Percentiles rank a stretch among this genome's conserved stretches.
Evolutionary conservation across 2,113 vertebrate species (phyloP).

Genomic region (Salvelinus alpinus): DNA sequence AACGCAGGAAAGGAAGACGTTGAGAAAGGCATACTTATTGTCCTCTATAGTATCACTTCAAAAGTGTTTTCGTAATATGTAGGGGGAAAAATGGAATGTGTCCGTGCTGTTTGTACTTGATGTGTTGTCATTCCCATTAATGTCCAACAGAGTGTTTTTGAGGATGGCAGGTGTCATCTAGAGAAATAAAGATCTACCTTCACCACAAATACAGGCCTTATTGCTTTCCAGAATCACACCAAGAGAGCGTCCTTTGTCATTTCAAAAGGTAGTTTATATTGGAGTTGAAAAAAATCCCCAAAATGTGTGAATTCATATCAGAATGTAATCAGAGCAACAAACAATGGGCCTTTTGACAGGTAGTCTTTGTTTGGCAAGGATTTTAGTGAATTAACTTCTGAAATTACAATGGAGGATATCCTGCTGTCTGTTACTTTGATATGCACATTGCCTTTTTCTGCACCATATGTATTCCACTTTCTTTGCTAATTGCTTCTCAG

Average conservation of each 20-base stretch:
- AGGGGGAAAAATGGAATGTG: background rate
- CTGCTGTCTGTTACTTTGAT: background rate
- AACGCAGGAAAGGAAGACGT: background rate
- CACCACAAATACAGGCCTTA: constrained; percentile 38
- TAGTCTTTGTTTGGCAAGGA: background rate
- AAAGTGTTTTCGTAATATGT: background rate
- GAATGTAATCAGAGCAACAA: background rate
- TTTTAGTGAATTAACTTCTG: background rate
- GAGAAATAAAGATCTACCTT: constrained; percentile 20
- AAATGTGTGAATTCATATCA: background rate
- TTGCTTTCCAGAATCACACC: constrained; percentile 46
- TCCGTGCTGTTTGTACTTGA: too few relatives aligned
- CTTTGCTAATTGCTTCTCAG: background rate
- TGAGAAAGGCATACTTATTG: background rate
- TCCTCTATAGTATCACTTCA: background rate
- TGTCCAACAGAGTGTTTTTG: too few relatives aligned
- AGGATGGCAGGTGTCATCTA: constrained; percentile 9
- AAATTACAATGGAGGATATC: background rate
- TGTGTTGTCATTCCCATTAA: too few relatives aligned
- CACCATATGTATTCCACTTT: background rate
- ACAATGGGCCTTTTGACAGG: background rate
- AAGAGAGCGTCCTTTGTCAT: constrained; percentile 21
- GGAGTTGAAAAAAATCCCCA: background rate
- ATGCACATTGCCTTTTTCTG: background rate
- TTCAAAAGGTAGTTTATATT: constrained; percentile 8